Percentiles rank a stretch among this genome's conserved stretches.
phyloP scores from a whole-genome alignment of 1,140 invertebrate genomes.

The Heliconius hermathena region DNA sequence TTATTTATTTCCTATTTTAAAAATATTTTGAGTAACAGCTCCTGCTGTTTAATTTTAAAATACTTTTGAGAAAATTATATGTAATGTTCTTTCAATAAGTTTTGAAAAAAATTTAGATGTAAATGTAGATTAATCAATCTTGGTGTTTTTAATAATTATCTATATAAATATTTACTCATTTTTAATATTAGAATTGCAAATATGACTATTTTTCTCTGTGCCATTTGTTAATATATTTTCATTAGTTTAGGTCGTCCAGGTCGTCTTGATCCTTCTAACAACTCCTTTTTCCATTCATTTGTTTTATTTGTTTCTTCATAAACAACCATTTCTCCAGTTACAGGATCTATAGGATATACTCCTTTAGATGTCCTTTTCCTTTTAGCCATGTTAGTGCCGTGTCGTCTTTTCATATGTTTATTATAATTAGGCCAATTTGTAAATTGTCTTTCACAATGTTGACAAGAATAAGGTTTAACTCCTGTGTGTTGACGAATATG shows the following conservation, averaged over 20 bases:
- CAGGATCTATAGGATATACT: constrained; percentile 64
- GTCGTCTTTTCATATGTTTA: constrained; percentile 88
- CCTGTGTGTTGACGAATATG: constrained; percentile 86
- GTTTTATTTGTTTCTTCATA: constrained; percentile 53
- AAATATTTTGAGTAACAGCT: too few relatives aligned
- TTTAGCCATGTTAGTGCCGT: constrained; percentile 78
- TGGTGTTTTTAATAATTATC: too few relatives aligned
- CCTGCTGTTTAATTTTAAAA: too few relatives aligned
- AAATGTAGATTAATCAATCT: too few relatives aligned
- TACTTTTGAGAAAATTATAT: too few relatives aligned
- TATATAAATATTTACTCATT: background rate
- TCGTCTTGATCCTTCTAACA: constrained; percentile 40
- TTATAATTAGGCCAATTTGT: constrained; percentile 90
- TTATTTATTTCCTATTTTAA: too few relatives aligned
- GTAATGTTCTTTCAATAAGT: too few relatives aligned
- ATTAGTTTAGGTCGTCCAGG: constrained; percentile 39
- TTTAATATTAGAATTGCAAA: background rate
- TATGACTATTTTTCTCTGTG: background rate
- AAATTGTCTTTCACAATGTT: constrained; percentile 85
- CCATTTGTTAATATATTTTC: constrained; percentile 1
- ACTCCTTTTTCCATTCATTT: constrained; percentile 62
- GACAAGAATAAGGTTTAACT: constrained; percentile 83
- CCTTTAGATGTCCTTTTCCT: constrained; percentile 65
- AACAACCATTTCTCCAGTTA: constrained; percentile 58
- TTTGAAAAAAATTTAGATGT: too few relatives aligned